Evolutionary conservation across 1,140 invertebrate genomes (phyloP).

Genomic region (Euura saliciscinereae): DNA sequence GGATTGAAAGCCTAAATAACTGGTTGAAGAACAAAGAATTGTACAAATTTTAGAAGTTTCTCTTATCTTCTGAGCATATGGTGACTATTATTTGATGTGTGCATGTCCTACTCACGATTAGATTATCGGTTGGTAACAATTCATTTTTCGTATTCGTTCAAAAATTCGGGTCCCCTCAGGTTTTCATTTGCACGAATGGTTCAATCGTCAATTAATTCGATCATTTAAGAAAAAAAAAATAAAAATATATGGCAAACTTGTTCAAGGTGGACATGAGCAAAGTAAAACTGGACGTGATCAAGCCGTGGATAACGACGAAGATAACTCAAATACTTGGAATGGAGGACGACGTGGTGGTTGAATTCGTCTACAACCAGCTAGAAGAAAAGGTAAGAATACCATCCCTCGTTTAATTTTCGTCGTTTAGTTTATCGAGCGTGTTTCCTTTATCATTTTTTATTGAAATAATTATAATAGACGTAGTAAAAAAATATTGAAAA

Average conservation of each 20-base stretch:
- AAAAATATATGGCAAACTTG: slow-evolving; percentile 25
- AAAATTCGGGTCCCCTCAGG: no score
- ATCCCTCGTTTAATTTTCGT: slow-evolving; percentile 17
- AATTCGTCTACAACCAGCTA: slow-evolving; percentile 98
- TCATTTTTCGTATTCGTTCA: no score
- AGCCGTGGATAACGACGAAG: slow-evolving; percentile 98
- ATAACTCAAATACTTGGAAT: slow-evolving; percentile 94
- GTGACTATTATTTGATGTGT: no score
- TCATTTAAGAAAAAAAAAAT: slow-evolving; percentile 17
- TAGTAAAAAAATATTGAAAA: neutral
- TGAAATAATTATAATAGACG: slow-evolving; percentile 16
- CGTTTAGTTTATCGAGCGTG: neutral
- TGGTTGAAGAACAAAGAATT: no score
- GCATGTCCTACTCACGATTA: no score
- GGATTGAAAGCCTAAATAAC: no score
- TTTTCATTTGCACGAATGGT: no score
- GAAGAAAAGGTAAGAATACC: slow-evolving; percentile 82
- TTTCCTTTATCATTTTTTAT: slow-evolving; percentile 15
- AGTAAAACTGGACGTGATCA: slow-evolving; percentile 96
- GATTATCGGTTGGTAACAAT: no score
- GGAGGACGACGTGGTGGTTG: slow-evolving; percentile 98
- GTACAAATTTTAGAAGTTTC: no score
- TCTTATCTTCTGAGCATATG: no score
- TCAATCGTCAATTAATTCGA: neutral
- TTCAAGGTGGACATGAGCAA: slow-evolving; percentile 96